Percentiles rank a stretch among this genome's conserved stretches.
Evolutionary conservation across 2,797 vertebrate genomes (phyloP).

Genomic region (Luscinia megarhynchos): DNA sequence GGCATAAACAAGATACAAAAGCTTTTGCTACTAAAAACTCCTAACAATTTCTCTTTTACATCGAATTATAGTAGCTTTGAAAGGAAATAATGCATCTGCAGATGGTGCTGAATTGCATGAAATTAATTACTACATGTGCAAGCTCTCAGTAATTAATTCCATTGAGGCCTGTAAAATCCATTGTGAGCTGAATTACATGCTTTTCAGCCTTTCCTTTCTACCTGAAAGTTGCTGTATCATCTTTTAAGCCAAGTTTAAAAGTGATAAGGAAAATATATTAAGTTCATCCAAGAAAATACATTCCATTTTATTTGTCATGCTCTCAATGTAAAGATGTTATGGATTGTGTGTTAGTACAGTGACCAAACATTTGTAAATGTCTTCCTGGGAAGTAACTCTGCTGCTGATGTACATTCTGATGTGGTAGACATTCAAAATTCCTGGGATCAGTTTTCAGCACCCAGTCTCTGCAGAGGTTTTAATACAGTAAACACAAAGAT

Average conservation of each 20-base stretch:
- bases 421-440: not conserved
- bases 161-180: slow-evolving; percentile 70
- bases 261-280: not conserved
- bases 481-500: not conserved
- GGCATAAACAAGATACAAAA: slow-evolving; percentile 69
- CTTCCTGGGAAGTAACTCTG: not conserved
- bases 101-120: slow-evolving; percentile 79
- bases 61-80: slow-evolving; percentile 70
- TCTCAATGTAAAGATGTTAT: not conserved
- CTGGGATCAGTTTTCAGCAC: not conserved
- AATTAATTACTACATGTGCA: slow-evolving; percentile 80
- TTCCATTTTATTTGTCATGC: not conserved
- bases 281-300: not conserved
- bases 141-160: slow-evolving; percentile 80
- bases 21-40: slow-evolving; percentile 68
- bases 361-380: not conserved
- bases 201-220: slow-evolving; percentile 63
- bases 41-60: slow-evolving; percentile 72
- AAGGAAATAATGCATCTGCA: slow-evolving; percentile 75
- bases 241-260: slow-evolving; percentile 46
- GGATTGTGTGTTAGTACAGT: not conserved
- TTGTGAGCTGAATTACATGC: slow-evolving; percentile 71
- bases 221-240: slow-evolving; percentile 49
- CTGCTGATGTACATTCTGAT: not conserved
- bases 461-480: not conserved